A percentile compares a stretch with the other conserved stretches of the same genome.
These are phyloP conservation scores for Amphilophus citrinellus DNA, from an alignment of 2,113 vertebrate genomes.

Conservation along the genomic window DNA sequence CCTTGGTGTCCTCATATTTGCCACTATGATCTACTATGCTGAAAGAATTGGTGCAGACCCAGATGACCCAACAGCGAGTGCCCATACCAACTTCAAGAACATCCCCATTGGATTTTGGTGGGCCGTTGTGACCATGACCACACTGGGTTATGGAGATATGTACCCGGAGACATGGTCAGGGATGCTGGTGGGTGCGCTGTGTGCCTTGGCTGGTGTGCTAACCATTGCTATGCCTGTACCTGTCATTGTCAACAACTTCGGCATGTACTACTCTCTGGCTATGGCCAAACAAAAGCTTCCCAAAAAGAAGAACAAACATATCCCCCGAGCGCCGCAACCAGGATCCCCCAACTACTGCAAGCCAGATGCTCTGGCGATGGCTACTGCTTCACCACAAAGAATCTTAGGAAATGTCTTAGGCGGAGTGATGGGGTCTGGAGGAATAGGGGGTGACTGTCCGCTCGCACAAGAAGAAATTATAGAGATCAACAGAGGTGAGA, in stretches of 20 bases:
- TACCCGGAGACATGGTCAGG: conserved; percentile 97
- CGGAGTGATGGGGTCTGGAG: conserved; percentile 79
- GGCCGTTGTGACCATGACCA: conserved; percentile 98
- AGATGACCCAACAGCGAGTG: conserved; percentile 88
- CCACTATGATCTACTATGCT: conserved; percentile 98
- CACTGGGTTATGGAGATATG: conserved; percentile 95
- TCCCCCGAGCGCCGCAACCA: conserved; percentile 90
- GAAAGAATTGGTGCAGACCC: conserved; percentile 93
- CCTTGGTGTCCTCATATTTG: conserved; percentile 94
- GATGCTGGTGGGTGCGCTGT: conserved; percentile 94
- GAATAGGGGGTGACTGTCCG: conserved; percentile 86
- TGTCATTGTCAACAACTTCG: conserved; percentile 98
- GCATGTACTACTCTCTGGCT: conserved; percentile 97
- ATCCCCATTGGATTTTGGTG: conserved; percentile 99
- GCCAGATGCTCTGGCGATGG: conserved; percentile 86
- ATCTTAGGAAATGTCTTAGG: conserved; percentile 86
- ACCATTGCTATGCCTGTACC: conserved; percentile 99
- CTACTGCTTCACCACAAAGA: conserved; percentile 86
- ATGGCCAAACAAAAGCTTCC: conserved; percentile 99
- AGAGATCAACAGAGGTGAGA: conserved; percentile 91
- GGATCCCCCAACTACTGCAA: conserved; percentile 95
- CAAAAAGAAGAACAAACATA: conserved; percentile 98
- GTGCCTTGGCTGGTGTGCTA: conserved; percentile 93
- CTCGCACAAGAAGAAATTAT: conserved; percentile 95
- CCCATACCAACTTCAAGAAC: conserved; percentile 94